These are phyloP conservation scores for Lochmaea capreae DNA, from an alignment of 2,888 invertebrate genomes.

Conservation along the genomic window DNA sequence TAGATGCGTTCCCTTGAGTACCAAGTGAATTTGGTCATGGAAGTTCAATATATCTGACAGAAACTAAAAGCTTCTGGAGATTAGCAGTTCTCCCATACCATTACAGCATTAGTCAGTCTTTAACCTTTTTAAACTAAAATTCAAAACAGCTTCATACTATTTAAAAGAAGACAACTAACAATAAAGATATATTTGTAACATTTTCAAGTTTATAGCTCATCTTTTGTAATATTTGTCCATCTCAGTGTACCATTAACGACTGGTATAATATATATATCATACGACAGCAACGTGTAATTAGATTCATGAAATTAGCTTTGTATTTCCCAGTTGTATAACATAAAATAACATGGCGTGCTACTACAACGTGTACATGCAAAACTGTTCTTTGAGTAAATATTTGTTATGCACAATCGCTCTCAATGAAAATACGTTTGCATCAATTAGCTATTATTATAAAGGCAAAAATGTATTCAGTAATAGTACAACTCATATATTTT, in stretches of 20 bases:
- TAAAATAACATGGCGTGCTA: constrained; percentile 29
- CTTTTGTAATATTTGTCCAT: background rate
- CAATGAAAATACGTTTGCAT: constrained; percentile 21
- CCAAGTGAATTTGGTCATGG: too few species aligned
- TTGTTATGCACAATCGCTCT: constrained; percentile 34
- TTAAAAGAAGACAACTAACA: too few species aligned
- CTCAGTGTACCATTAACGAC: background rate
- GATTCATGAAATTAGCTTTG: constrained; percentile 27
- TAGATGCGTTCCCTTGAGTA: too few species aligned
- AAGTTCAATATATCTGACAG: too few species aligned
- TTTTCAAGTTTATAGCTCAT: too few species aligned
- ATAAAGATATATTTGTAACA: too few species aligned
- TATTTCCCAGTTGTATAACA: constrained; percentile 20
- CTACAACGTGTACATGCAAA: constrained; percentile 29
- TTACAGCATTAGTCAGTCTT: too few species aligned
- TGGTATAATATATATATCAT: background rate
- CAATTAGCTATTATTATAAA: constrained; percentile 29
- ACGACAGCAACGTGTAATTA: constrained; percentile 12
- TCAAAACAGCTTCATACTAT: too few species aligned
- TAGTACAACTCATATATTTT: constrained; percentile 13
- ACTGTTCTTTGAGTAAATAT: constrained; percentile 36
- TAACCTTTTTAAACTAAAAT: too few species aligned
- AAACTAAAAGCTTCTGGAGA: too few species aligned
- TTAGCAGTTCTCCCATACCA: too few species aligned
- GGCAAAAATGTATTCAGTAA: constrained; percentile 23